Evolutionary conservation across 2,888 invertebrate species (phyloP).

Genomic region (Lithophane ornitopus): DNA sequence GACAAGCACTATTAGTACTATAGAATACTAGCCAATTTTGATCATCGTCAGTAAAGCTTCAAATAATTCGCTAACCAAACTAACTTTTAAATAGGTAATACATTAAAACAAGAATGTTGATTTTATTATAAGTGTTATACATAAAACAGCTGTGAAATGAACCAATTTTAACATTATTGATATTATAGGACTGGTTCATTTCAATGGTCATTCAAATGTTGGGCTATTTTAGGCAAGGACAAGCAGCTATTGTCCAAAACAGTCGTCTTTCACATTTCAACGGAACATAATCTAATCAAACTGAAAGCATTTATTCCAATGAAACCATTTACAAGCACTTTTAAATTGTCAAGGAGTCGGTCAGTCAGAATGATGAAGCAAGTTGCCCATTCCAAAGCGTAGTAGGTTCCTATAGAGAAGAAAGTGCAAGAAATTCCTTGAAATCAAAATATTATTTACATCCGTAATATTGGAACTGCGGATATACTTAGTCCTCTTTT

Average conservation of each 20-base stretch:
- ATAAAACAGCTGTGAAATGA: constrained; percentile 33
- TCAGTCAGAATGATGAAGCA: neutral
- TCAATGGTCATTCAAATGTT: constrained; percentile 32
- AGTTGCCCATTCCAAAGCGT: neutral
- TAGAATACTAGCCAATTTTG: constrained; percentile 10
- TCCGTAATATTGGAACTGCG: neutral
- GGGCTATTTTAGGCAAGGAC: constrained; percentile 23
- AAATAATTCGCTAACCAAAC: constrained; percentile 6
- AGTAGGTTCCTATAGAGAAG: neutral
- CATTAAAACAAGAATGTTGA: constrained; percentile 43
- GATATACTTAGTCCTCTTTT: neutral
- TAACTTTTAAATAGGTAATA: constrained; percentile 20
- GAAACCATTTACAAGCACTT: neutral
- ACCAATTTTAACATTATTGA: constrained; percentile 25
- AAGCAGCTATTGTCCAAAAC: neutral
- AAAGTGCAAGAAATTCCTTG: neutral
- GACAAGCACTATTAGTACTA: neutral
- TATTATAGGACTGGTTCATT: constrained; percentile 28
- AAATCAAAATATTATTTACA: neutral
- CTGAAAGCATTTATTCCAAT: neutral
- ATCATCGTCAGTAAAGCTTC: neutral
- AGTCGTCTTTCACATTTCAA: constrained; percentile 28
- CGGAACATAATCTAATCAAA: neutral
- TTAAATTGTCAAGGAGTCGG: neutral
- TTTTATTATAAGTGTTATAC: constrained; percentile 38